Evolutionary conservation across 2,888 invertebrate species (phyloP).

Genomic region (Epinotia demarniana): DNA sequence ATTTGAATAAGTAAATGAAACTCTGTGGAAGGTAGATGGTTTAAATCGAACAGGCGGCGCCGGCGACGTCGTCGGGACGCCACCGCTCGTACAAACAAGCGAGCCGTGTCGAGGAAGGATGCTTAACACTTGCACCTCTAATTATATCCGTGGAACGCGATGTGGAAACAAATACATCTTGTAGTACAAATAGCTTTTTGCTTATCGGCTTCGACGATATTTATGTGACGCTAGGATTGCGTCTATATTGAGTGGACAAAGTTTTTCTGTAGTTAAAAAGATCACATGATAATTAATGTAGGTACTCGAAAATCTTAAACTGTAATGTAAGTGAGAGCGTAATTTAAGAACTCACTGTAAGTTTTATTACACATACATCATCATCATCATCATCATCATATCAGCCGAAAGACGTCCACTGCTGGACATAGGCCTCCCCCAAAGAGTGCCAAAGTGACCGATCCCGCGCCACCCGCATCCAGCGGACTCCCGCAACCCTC

Average conservation of each 20-base stretch:
- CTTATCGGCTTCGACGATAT: slow-evolving; percentile 40
- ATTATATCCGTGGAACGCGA: slow-evolving; percentile 75
- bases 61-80: slow-evolving; percentile 78
- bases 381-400: no score
- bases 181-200: slow-evolving; percentile 53
- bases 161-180: slow-evolving; percentile 73
- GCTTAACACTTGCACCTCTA: slow-evolving; percentile 81
- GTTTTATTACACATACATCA: no score
- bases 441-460: no score
- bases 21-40: slow-evolving; percentile 55
- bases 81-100: slow-evolving; percentile 73
- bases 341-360: no score
- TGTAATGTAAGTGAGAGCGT: no score
- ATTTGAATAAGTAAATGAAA: slow-evolving; percentile 52
- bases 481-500: no score
- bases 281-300: neutral
- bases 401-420: no score
- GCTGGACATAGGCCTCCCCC: no score
- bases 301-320: neutral
- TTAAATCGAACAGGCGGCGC: slow-evolving; percentile 80
- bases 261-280: neutral
- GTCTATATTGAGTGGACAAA: neutral
- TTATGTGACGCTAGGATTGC: slow-evolving; percentile 42
- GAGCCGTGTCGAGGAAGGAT: slow-evolving; percentile 81
- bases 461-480: no score